Evolutionary conservation across 2,888 invertebrate species (phyloP).

Genomic region (Limnephilus rhombicus): DNA sequence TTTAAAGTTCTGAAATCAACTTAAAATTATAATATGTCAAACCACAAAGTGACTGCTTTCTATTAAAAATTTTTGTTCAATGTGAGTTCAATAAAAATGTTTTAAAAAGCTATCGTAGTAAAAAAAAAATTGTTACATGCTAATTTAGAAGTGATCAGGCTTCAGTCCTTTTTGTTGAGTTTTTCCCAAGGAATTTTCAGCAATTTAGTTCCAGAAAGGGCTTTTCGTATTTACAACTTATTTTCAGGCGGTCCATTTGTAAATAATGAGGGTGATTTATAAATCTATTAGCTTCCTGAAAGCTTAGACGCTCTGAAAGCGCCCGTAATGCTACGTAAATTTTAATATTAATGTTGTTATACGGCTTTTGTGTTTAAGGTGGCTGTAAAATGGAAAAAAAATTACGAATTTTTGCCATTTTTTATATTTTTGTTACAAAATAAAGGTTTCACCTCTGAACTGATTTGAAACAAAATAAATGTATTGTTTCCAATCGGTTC

Average conservation of each 20-base stretch:
- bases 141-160: neutral
- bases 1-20: too few species aligned
- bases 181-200: neutral
- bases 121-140: neutral
- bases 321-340: constrained; percentile 50
- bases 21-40: too few species aligned
- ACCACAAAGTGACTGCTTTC: too few species aligned
- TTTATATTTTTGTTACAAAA: neutral
- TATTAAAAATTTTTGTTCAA: too few species aligned
- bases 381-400: neutral
- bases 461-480: too few species aligned
- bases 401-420: neutral
- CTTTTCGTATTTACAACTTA: neutral
- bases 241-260: constrained; percentile 56
- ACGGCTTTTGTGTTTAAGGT: neutral
- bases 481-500: too few species aligned
- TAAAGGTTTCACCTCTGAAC: too few species aligned
- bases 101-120: neutral
- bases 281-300: constrained; percentile 61
- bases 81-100: neutral
- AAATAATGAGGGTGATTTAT: constrained; percentile 62
- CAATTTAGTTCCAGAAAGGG: neutral
- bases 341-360: constrained; percentile 53
- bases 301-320: constrained; percentile 51
- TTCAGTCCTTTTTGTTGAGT: neutral